Evolutionary conservation across 1,140 invertebrate genomes (phyloP).

Genomic region (Nymphalis io): DNA sequence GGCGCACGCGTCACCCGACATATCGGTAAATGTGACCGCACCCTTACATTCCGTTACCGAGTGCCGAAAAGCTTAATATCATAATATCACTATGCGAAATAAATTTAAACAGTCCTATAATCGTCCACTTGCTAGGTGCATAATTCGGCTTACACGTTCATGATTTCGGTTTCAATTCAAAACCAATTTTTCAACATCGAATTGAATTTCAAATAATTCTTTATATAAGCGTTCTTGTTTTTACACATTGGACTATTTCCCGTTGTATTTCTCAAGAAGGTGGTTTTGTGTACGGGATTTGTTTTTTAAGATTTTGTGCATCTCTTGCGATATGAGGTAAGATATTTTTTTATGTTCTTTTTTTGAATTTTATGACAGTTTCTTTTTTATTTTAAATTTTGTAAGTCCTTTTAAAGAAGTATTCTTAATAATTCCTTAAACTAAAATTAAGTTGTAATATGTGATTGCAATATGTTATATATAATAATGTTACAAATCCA

Average conservation of each 20-base stretch:
- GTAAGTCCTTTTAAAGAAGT: too few species aligned
- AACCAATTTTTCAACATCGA: constrained; percentile 69
- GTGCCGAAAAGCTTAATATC: constrained; percentile 18
- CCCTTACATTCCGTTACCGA: constrained; percentile 33
- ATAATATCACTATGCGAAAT: constrained; percentile 19
- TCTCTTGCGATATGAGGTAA: constrained; percentile 59
- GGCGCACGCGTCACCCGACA: constrained; percentile 67
- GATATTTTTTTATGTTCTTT: constrained; percentile 23
- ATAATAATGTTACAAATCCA: too few species aligned
- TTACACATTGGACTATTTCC: constrained; percentile 66
- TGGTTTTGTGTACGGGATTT: constrained; percentile 56
- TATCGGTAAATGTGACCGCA: constrained; percentile 37
- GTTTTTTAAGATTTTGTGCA: constrained; percentile 4
- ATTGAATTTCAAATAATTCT: constrained; percentile 78
- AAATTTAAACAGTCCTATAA: constrained; percentile 15
- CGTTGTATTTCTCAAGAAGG: constrained; percentile 52
- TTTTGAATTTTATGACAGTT: constrained; percentile 9
- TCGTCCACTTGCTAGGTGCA: constrained; percentile 67
- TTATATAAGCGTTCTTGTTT: constrained; percentile 69
- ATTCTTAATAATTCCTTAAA: too few species aligned
- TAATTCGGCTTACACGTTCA: constrained; percentile 58
- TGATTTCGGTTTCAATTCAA: constrained; percentile 58
- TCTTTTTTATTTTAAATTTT: not conserved
- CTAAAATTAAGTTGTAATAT: too few species aligned
- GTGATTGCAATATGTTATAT: too few species aligned